Evolutionary conservation across 2,797 vertebrate species (phyloP), one percentile per base, ranked within the genome.

Genomic region (Chiropotes sagulatus): DNA sequence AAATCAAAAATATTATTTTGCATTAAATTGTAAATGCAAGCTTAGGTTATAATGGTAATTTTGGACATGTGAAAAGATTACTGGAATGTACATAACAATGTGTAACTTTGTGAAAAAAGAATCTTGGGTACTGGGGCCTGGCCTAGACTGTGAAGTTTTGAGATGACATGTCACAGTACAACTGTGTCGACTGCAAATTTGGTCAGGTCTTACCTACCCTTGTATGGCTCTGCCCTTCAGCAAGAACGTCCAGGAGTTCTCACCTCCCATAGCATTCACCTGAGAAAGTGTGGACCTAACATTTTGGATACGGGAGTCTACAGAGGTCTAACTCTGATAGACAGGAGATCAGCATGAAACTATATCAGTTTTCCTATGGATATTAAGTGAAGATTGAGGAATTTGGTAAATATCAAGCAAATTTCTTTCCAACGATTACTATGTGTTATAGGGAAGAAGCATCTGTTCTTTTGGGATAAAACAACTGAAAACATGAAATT

Each of bases 1-100:
- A 97, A 93, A 81, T 90, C 0, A 75, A 97, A 95, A 96, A 41
- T 75, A 73, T 70, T 41, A 88, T 87, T 96, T 97, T 80, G n/a
- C 17, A 70, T 87, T 88, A 70, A 52, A 97, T 73, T 96, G 96
- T 90, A 81, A 84, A 89, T 88, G 91, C n/a, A 87, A 84, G 57
- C 33, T 83, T 81, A 83, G 67, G 81, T 82, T 84, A 33, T 54
- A n/a, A 39, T 73, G 81, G 44, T 72, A 75, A 75, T 93, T 92
- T 97, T 64, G 67, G 36, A 93, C 7, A 93, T 52, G 83, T 92
- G 64, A 76, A 96, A 95, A 91, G 76, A 93, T 97, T 84, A 90
- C 20, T 79, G 64, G n/a, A 48, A 88, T 94, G 52, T 76, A 79
- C n/a, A 64, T 24, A 85, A 33, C 30, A 94, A 50, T 82, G 58